Percentiles rank a stretch among this genome's conserved stretches.
These are phyloP conservation scores for Agrochola macilenta DNA, from an alignment of 2,888 invertebrate genomes.

Conservation along the genomic window DNA sequence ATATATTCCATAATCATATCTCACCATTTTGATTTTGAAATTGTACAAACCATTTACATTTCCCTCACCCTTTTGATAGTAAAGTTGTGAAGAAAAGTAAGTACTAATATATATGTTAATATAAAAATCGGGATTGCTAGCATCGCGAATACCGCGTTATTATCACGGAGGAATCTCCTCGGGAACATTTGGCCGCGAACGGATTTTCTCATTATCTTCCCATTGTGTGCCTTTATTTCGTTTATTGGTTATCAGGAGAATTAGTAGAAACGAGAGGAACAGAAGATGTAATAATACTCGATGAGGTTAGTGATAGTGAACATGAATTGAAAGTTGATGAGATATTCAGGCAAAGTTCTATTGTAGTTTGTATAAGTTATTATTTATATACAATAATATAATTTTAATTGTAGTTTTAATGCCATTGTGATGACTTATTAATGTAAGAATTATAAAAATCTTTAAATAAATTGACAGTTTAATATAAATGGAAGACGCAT, in stretches of 20 bases:
- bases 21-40: conserved; percentile 9
- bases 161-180: conserved; percentile 35
- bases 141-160: conserved; percentile 25
- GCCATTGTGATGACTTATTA: neutral
- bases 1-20: neutral
- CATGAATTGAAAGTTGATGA: neutral
- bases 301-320: conserved; percentile 11
- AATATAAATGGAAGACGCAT: neutral
- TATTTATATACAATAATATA: too few relatives aligned
- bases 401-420: neutral
- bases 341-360: neutral
- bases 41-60: conserved; percentile 20
- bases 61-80: conserved; percentile 7
- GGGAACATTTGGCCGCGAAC: conserved; percentile 38
- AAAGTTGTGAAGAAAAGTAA: conserved; percentile 15
- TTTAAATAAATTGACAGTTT: neutral
- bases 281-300: conserved; percentile 5
- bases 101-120: conserved; percentile 48
- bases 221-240: conserved; percentile 54
- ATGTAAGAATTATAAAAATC: neutral
- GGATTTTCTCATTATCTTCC: conserved; percentile 52
- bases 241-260: conserved; percentile 40
- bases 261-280: conserved; percentile 27
- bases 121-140: conserved; percentile 40
- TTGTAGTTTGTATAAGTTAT: neutral